These are phyloP conservation scores for Cyclophora punctaria DNA, from an alignment of 2,888 invertebrate species.

Conservation along the genomic window DNA sequence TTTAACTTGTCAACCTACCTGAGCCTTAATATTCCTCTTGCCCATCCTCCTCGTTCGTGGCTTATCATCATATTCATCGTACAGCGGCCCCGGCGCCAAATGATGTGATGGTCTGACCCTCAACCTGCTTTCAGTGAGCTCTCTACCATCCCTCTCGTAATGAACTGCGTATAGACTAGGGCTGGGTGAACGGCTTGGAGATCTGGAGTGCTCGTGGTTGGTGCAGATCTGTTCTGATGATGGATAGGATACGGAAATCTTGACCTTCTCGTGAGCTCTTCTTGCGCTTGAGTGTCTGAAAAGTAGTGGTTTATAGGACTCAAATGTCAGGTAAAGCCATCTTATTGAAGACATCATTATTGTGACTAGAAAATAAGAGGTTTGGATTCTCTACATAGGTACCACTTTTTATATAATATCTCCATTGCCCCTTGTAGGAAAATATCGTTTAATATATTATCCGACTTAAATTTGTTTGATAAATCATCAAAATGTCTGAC, in stretches of 20 bases:
- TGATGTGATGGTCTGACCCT: conserved; percentile 69
- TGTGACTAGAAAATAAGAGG: background rate
- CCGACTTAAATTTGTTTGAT: no score
- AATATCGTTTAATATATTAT: no score
- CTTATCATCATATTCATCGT: conserved; percentile 64
- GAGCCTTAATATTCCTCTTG: conserved; percentile 91
- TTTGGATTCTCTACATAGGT: background rate
- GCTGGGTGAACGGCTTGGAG: conserved; percentile 55
- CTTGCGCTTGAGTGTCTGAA: conserved; percentile 77
- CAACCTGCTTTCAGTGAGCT: conserved; percentile 76
- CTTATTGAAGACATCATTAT: no score
- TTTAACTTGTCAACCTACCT: conserved; percentile 65
- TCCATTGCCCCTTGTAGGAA: no score
- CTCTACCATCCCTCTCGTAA: conserved; percentile 79
- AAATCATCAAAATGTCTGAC: no score
- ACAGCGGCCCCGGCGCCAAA: conserved; percentile 63
- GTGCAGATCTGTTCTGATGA: conserved; percentile 82
- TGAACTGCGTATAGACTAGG: conserved; percentile 79
- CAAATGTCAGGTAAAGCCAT: background rate
- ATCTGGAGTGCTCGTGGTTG: conserved; percentile 54
- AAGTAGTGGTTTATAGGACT: conserved; percentile 3
- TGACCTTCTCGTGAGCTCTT: conserved; percentile 83
- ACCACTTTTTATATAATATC: no score
- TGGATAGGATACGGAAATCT: conserved; percentile 90
- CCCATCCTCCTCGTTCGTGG: conserved; percentile 83